Percentiles rank a stretch among this genome's conserved stretches.
phyloP scores from a whole-genome alignment of 2,113 vertebrate genomes.

The Xenotilapia longispinis region DNA sequence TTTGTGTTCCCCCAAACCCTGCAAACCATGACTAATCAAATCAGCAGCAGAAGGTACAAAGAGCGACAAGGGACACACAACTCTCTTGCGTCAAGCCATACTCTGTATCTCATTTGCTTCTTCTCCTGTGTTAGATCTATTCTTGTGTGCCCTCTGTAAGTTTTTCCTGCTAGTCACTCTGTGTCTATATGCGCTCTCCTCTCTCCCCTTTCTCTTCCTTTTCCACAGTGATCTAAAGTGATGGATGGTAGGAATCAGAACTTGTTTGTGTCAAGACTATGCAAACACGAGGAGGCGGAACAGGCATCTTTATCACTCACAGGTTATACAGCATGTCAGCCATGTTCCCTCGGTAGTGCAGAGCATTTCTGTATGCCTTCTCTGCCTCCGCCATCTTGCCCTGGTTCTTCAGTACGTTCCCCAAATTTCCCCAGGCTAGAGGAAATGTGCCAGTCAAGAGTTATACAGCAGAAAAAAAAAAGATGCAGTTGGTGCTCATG shows the following conservation, averaged over 20 bases:
- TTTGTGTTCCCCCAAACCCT: not conserved
- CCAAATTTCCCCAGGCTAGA: conserved; percentile 97
- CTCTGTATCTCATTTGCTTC: not conserved
- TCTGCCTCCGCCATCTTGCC: conserved; percentile 95
- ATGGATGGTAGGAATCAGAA: conserved; percentile 1
- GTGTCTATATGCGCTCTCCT: not conserved
- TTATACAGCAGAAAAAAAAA: not conserved
- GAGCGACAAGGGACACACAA: conserved; percentile 10
- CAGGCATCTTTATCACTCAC: conserved; percentile 77
- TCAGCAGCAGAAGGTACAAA: conserved; percentile 16
- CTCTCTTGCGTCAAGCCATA: not conserved
- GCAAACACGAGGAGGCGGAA: not conserved
- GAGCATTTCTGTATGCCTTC: conserved; percentile 91
- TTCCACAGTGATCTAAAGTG: not conserved
- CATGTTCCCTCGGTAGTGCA: conserved; percentile 98
- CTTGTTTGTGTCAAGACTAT: not conserved
- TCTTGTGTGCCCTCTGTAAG: not conserved
- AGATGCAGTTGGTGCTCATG: not conserved
- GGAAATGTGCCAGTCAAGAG: conserved; percentile 17
- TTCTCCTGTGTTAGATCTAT: not conserved
- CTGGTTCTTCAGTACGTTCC: conserved; percentile 98
- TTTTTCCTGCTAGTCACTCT: not conserved
- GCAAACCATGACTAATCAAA: conserved; percentile 52
- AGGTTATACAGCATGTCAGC: conserved; percentile 99
- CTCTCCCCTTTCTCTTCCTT: not conserved